Base-by-base conservation (phyloP, 2,797 vertebrate species). In the Merluccius polli region DNA sequence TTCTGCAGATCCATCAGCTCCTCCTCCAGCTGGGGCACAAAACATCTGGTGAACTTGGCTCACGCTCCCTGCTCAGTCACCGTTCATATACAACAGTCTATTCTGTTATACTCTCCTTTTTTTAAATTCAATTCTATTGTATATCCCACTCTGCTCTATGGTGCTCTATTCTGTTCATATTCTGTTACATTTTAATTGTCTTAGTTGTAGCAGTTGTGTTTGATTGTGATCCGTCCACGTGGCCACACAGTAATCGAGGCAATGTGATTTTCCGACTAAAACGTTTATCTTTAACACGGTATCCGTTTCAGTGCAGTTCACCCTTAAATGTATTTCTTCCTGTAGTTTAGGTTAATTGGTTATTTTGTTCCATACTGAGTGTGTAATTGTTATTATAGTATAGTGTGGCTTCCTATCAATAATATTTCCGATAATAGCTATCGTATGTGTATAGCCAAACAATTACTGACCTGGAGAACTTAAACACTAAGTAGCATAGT, bases 1-100 rank as follows among this genome's bases (percentile, higher is more conserved):
- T 97, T 97, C 90, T 97, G 96, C 79, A 97, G 92, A 72, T 95
- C 90, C 5, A 94, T n/a, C 89, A 97, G 91, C 84, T 97, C 96
- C 12, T 97, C 96, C 31, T 97, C 96, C 76, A 97, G 86, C 96
- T 30, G 65, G 24, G 29, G 15, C 15, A 29, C 29, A 30, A 4
- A 9, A 59, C 21, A n/a, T 24, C 52, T 24, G n/a, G 52, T 59
- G 9, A 59, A n/a, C 44, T 5, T 21, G 33, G 44, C 18, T 52
- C 16, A 18, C 52, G 1, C n/a, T 48, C 44, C 44, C 44, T 21
- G 44, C 18, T 48, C 44, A 48, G 44, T 4, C 4, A 0, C 16
- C 38, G 38, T 41, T 41, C 38, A 48, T 48, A 48, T 7, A 15
- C 16, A 48, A 21, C 16, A 48, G n/a, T n/a, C 44, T 21, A 21